These are phyloP conservation scores for Chrysodeixis includens DNA, from an alignment of 2,888 invertebrate genomes.

Conservation along the genomic window DNA sequence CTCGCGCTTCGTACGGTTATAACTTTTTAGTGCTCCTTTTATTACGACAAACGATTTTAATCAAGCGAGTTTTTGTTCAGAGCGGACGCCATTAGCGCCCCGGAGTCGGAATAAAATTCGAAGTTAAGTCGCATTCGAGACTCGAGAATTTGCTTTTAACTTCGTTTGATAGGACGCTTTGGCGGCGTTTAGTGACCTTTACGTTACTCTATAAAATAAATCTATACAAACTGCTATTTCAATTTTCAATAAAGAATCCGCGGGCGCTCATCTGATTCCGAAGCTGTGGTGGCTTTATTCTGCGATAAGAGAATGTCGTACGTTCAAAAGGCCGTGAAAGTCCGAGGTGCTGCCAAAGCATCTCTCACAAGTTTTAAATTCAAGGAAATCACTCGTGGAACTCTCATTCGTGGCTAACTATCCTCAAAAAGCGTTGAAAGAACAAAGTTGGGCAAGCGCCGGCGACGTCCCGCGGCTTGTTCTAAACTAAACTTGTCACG, in stretches of 20 bases:
- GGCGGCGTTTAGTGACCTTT: slow-evolving; percentile 65
- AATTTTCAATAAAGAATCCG: slow-evolving; percentile 61
- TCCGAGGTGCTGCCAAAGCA: slow-evolving; percentile 58
- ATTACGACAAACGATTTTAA: slow-evolving; percentile 90
- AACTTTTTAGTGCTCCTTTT: slow-evolving; percentile 88
- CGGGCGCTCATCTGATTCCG: slow-evolving; percentile 26
- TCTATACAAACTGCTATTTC: slow-evolving; percentile 61
- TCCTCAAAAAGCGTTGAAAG: slow-evolving; percentile 71
- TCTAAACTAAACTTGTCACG: slow-evolving; percentile 48
- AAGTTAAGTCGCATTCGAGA: slow-evolving; percentile 81
- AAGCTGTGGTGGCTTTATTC: slow-evolving; percentile 22
- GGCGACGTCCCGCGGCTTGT: slow-evolving; percentile 57
- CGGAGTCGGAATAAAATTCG: slow-evolving; percentile 82
- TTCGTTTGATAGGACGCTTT: slow-evolving; percentile 80
- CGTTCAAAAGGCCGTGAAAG: slow-evolving; percentile 41
- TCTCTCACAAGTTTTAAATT: slow-evolving; percentile 65
- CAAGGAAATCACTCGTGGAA: slow-evolving; percentile 76
- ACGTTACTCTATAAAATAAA: slow-evolving; percentile 66
- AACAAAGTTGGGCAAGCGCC: slow-evolving; percentile 67
- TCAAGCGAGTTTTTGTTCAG: slow-evolving; percentile 88
- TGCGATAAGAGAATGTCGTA: slow-evolving; percentile 19
- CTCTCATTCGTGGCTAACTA: slow-evolving; percentile 74
- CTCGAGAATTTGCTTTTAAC: slow-evolving; percentile 84
- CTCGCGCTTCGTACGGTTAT: slow-evolving; percentile 83
- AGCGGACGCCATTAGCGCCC: slow-evolving; percentile 83